A percentile compares a stretch with the other conserved stretches of the same genome.
These are phyloP conservation scores for Botrylloides violaceus DNA, from an alignment of 23 tunicate genomes.

Conservation along the genomic window DNA sequence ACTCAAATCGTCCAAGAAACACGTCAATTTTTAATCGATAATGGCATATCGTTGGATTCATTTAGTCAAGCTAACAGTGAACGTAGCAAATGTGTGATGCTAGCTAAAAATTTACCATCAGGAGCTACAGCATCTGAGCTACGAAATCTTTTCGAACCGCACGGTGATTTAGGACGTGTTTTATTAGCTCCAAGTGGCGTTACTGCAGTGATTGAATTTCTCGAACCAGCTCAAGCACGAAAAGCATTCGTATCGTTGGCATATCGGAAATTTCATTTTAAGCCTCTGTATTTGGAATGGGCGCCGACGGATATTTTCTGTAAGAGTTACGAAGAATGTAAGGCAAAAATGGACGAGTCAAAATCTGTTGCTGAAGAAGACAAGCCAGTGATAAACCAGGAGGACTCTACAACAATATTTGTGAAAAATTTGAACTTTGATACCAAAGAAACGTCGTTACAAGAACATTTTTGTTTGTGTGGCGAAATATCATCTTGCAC, in stretches of 20 bases:
- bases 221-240: constrained; percentile 55
- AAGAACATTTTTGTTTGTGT: constrained; percentile 43
- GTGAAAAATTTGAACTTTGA: constrained; percentile 94
- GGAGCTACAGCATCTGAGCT: constrained; percentile 68
- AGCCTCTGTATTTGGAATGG: constrained; percentile 95
- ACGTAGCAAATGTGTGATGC: constrained; percentile 77
- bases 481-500: constrained; percentile 42
- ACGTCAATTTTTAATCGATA: constrained; percentile 46
- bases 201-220: constrained; percentile 84
- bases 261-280: constrained; percentile 71
- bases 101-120: constrained; percentile 82
- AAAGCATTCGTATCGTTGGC: constrained; percentile 82
- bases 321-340: not conserved
- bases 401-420: constrained; percentile 46
- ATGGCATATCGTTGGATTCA: constrained; percentile 67
- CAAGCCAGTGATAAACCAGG: not conserved
- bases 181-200: constrained; percentile 85
- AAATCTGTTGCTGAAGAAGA: not conserved
- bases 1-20: constrained; percentile 89
- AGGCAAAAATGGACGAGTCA: not conserved
- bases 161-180: constrained; percentile 71
- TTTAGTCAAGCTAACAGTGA: constrained; percentile 73
- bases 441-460: constrained; percentile 63
- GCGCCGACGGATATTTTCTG: constrained; percentile 69
- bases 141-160: constrained; percentile 61